Base-by-base conservation (phyloP, 1,140 invertebrate genomes). In the Drosophila varians region DNA sequence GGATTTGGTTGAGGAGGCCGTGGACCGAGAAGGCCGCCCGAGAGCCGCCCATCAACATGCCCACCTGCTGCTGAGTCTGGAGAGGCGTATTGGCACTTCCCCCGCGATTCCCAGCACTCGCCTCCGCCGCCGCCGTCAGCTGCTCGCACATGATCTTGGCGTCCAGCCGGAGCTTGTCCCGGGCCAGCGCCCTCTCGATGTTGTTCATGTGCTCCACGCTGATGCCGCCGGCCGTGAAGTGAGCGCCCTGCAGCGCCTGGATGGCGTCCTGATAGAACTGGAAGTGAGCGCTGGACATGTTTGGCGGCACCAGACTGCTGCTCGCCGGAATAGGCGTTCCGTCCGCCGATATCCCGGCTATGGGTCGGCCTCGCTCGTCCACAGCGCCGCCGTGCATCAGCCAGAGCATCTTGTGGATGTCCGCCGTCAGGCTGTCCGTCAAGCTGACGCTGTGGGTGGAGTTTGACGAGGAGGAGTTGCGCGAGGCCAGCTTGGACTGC, bases 331-430 rank as follows among this genome's bases (percentile, higher is more conserved):
- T 69, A 0, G 82, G 58, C 0, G 76, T 83, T 12, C 88, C 83
- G 16, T 89, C 86, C 21, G 57, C 8, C 45, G 57, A 51, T 36
- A 79, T 51, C n/a, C 72, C 76, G 0, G 75, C 78, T 0, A 89
- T 83, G 12, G 84, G 84, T 1, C 89, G 53, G 0, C 89, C 89
- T 0, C 83, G 73, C 0, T 90, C 89, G 36, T 90, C 88, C n/a
- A 90, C 77, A 0, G 77, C 40, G 1, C 83, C 83, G 36, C 88
- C 79, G 18, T 84, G 71, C 86, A 90, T 90, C 1, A 90, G 64
- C 89, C 89, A 90, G 2, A 90, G 73, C 82, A 90, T 90, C 62
- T 87, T 91, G 45, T 90, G 91, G 6, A 90, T 79, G 34, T 92
- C 90, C 5, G 89, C 90, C 6, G 88, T 76, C 2, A 91, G 68